These are phyloP conservation scores for Balaeniceps rex DNA, from an alignment of 2,113 vertebrate species.

Conservation along the genomic window DNA sequence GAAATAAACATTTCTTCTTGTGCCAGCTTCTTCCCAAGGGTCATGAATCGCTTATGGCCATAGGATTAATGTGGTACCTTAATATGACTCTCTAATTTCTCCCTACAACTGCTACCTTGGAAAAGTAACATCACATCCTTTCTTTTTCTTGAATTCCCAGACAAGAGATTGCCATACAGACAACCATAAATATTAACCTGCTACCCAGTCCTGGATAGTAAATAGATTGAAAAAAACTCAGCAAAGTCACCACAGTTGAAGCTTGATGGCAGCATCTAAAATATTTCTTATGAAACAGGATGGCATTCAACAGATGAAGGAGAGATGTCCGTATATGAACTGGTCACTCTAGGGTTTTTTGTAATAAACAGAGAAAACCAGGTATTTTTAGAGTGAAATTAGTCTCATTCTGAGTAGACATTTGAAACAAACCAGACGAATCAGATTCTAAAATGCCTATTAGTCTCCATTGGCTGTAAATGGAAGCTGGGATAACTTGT, in stretches of 20 bases:
- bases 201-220: background rate
- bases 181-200: background rate
- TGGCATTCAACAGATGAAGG: background rate
- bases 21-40: background rate
- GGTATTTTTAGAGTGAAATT: background rate
- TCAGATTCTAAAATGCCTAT: background rate
- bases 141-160: slow-evolving; percentile 2
- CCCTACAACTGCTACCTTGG: background rate
- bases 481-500: background rate
- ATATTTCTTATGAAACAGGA: background rate
- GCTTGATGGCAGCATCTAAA: background rate
- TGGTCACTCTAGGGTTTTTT: background rate
- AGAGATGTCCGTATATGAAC: background rate
- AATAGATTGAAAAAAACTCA: background rate
- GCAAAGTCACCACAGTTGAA: background rate
- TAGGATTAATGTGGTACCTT: background rate
- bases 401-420: background rate
- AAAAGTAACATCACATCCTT: slow-evolving; percentile 26
- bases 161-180: background rate
- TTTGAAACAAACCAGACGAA: background rate
- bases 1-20: background rate
- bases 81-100: background rate
- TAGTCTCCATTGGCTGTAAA: background rate
- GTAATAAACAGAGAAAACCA: background rate
- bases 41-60: rapidly evolving